Conservation (phyloP, 2,797 vertebrate species). For the Micrastur ruficollis region DNA sequence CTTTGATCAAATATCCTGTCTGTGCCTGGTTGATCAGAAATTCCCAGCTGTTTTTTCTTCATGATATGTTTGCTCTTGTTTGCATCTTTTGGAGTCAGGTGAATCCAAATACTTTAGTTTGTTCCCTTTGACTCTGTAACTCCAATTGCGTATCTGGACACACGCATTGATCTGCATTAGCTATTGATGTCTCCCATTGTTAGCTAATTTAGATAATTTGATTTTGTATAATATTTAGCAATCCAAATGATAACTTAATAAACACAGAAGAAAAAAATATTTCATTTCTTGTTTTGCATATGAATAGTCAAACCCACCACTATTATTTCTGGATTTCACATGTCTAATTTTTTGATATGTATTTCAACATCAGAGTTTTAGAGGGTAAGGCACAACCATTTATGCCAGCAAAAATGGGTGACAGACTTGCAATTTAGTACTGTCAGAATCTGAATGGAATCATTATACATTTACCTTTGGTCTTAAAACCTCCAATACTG, state of each 20-base stretch:
- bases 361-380: background rate
- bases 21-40: background rate
- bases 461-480: background rate
- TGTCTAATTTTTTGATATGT: background rate
- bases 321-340: background rate
- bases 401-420: background rate
- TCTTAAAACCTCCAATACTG: background rate
- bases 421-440: background rate
- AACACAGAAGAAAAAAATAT: background rate
- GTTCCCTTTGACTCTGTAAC: background rate
- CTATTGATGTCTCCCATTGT: background rate
- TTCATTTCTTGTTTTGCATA: background rate
- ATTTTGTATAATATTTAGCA: background rate
- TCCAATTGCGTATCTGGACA: background rate
- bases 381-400: background rate
- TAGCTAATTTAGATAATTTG: background rate
- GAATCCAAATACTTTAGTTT: background rate
- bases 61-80: background rate
- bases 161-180: background rate
- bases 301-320: background rate
- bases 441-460: background rate
- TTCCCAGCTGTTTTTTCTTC: background rate
- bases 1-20: background rate
- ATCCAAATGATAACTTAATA: background rate
- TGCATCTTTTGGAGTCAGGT: background rate